A percentile compares a stretch with the other conserved stretches of the same genome.
Evolutionary conservation across 2,888 invertebrate species (phyloP).

Genomic region (Gortyna flavago): DNA sequence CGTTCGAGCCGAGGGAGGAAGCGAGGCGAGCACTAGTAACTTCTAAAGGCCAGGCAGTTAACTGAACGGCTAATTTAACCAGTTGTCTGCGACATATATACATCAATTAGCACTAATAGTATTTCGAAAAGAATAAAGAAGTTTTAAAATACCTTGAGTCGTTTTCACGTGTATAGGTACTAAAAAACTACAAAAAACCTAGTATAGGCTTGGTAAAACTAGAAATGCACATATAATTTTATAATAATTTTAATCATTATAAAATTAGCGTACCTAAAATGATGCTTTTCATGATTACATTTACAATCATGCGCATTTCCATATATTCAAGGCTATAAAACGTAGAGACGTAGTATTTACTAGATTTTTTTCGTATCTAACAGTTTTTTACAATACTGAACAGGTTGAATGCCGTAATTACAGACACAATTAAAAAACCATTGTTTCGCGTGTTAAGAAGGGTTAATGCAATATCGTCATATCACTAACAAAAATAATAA

Average conservation of each 20-base stretch:
- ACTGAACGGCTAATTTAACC: too few relatives aligned
- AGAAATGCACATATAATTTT: background rate
- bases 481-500: background rate
- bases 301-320: conserved; percentile 31
- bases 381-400: background rate
- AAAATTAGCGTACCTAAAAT: background rate
- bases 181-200: conserved; percentile 2
- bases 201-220: background rate
- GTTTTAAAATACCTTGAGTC: background rate
- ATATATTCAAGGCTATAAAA: conserved; percentile 38
- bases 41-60: too few relatives aligned
- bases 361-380: background rate
- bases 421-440: too few relatives aligned
- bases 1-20: too few relatives aligned
- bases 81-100: too few relatives aligned
- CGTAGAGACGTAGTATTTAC: background rate
- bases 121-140: background rate
- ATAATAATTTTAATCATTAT: background rate
- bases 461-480: background rate
- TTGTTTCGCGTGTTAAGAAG: too few relatives aligned
- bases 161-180: background rate
- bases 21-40: too few relatives aligned
- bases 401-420: background rate
- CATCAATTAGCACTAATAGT: background rate
- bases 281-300: conserved; percentile 9